Evolutionary conservation across 2,888 invertebrate genomes (phyloP).

Genomic region (Xestobium rufovillosum): DNA sequence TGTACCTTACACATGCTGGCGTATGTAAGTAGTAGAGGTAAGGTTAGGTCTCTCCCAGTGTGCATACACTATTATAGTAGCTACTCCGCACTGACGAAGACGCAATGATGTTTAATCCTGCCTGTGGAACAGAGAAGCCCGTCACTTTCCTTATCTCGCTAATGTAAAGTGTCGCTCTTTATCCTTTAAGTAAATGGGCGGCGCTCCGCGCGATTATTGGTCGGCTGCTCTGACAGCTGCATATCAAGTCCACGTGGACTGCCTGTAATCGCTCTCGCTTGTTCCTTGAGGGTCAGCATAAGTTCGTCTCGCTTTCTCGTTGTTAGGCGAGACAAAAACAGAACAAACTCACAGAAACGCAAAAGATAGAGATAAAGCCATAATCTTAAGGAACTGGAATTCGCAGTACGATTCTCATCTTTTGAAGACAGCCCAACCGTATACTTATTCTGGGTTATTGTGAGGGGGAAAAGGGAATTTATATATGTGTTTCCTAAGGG

Average conservation of each 20-base stretch:
- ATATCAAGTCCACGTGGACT: slow-evolving; percentile 39
- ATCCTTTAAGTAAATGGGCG: slow-evolving; percentile 43
- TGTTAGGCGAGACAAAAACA: slow-evolving; percentile 11
- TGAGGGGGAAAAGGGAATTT: slow-evolving; percentile 30
- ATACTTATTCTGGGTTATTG: slow-evolving; percentile 35
- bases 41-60: slow-evolving; percentile 35
- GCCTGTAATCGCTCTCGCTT: slow-evolving; percentile 34
- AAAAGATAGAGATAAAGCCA: slow-evolving; percentile 28
- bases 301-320: slow-evolving; percentile 32
- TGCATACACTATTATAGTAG: slow-evolving; percentile 42
- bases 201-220: slow-evolving; percentile 30
- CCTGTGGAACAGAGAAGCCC: slow-evolving; percentile 29
- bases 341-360: too few relatives aligned
- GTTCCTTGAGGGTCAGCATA: slow-evolving; percentile 30
- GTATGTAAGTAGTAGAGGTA: slow-evolving; percentile 41
- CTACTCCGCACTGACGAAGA: slow-evolving; percentile 38
- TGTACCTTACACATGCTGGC: slow-evolving; percentile 42
- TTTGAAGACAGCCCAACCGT: slow-evolving; percentile 42
- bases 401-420: slow-evolving; percentile 42
- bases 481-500: slow-evolving; percentile 39
- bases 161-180: slow-evolving; percentile 40
- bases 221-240: slow-evolving; percentile 25
- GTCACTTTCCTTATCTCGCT: slow-evolving; percentile 35
- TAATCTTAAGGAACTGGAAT: slow-evolving; percentile 43
- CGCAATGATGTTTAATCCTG: slow-evolving; percentile 29